These are phyloP conservation scores for Cydia amplana DNA, from an alignment of 1,140 invertebrate genomes.

Conservation along the genomic window DNA sequence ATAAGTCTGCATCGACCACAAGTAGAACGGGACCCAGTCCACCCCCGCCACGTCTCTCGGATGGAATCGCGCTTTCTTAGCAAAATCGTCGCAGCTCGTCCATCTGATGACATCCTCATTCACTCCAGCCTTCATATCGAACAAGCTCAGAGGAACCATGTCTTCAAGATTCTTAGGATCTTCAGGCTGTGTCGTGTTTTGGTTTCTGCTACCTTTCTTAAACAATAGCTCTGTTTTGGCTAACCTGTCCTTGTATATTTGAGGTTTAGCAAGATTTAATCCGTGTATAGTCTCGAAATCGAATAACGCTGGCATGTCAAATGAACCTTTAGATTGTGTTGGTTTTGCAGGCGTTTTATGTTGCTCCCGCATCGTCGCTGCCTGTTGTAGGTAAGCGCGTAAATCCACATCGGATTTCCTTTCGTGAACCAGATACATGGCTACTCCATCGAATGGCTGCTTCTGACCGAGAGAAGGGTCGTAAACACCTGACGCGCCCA, in stretches of 20 bases:
- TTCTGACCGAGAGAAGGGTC: slow-evolving; percentile 9
- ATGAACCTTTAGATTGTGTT: neutral
- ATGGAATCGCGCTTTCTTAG: slow-evolving; percentile 48
- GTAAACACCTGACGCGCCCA: neutral
- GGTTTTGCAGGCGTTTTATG: neutral
- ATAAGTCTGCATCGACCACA: slow-evolving; percentile 44
- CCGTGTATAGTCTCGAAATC: slow-evolving; percentile 6
- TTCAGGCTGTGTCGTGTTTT: neutral
- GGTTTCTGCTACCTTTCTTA: neutral
- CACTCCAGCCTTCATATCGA: slow-evolving; percentile 16
- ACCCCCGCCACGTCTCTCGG: slow-evolving; percentile 55
- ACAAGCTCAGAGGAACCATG: slow-evolving; percentile 34
- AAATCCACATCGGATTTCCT: neutral
- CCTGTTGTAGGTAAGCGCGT: neutral
- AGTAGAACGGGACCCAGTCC: slow-evolving; percentile 60
- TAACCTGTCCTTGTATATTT: neutral
- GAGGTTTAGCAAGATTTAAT: neutral
- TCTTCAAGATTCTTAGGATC: neutral
- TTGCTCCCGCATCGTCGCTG: neutral
- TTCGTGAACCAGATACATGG: neutral
- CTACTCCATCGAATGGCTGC: neutral
- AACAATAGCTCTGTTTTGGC: neutral
- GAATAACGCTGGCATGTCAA: neutral
- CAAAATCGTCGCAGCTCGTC: slow-evolving; percentile 58
- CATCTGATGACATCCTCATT: slow-evolving; percentile 37